Evolutionary conservation across 2,113 vertebrate species (phyloP), one percentile per base, ranked within the genome.

Genomic region (Mesocricetus auratus): DNA sequence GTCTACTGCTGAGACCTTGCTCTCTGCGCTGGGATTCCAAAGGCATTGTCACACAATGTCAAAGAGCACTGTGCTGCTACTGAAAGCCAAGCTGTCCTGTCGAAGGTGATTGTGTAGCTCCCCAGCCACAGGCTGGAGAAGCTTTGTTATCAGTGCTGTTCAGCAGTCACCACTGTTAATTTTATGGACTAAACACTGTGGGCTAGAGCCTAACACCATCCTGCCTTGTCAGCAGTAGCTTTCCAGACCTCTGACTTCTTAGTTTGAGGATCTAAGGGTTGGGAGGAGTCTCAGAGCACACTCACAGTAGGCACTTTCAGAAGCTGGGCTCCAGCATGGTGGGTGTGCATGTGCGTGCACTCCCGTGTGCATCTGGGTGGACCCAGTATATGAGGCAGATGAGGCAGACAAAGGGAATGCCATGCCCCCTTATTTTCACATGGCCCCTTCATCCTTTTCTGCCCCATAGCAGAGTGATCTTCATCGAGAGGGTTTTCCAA

Each of bases 361-460:
- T 42, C 58, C 62, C 58, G 45, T 12, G 39, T 5, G 1, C 60
- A 26, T 73, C 31, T 0, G 19, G 2, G 13, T 39, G 29, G 39
- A n/a, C 4, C 33, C 0, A 31, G 53, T 1, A 3, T 0, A 3
- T 29, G 69, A 36, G 39, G 50, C 12, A 53, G n/a, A 3, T 29
- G 69, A 36, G 39, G 26, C 36, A 0, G 13, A 47, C 36, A 7
- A 11, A 21, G 33, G 2, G 3, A 0, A 13, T 12, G 11, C 73
- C n/a, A n/a, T n/a, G n/a, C n/a, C 10, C 13, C 8, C n/a, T 33
- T 10, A 0, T 7, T 58, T 36, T 19, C 45, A 73, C 12, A 1
- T 85, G 58, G 64, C 71, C 1, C n/a, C 0, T 1, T 11, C 12
- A 0, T 9, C 50, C 68, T 24, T 1, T 5, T 56, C 21, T 1